Base-by-base conservation (phyloP, 2,797 vertebrate species). In the Pseudotriccus pelzelni region DNA sequence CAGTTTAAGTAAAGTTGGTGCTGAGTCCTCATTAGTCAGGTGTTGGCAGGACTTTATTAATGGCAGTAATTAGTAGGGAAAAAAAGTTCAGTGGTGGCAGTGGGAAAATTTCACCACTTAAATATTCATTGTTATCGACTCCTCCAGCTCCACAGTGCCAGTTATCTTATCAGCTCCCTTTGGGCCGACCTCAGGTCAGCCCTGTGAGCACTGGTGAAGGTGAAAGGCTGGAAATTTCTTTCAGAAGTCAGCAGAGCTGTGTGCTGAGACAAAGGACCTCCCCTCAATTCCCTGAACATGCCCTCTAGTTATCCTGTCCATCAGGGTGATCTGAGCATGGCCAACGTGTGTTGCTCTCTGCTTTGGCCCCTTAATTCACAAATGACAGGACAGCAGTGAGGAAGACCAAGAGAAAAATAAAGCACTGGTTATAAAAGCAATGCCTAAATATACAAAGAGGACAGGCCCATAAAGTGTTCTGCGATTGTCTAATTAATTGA, bases 41-140 rank as follows among this genome's bases (percentile, higher is more conserved):
- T 76, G 92, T 74, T 89, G 76, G 81, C 90, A 96, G 73, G 60
- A 88, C 90, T 95, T 95, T 97, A 96, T 95, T 97, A 96, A 97
- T 96, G 88, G 91, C 55, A 58, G 90, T 92, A 96, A 97, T 97
- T 97, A 97, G 94, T 18, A 66, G 53, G 5, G 37, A 11, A 39
- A 39, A 80, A 86, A 95, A 84, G 72, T 89, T 85, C 64, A 30
- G 50, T 80, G 91, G 73, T 89, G 64, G 80, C 73, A 89, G 69
- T 52, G 56, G 56, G 83, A 94, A 96, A 94, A 94, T 66, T 84
- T 44, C 47, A 46, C 47, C 78, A 69, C 41, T 95, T 95, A 94
- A 96, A 95, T 94, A 95, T 94, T 95, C 72, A 91, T 93, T 94
- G 60, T 59, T 93, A 94, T 95, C 12, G 91, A 94, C 89, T 84